A percentile compares a stretch with the other conserved stretches of the same genome.
Evolutionary conservation across 1,140 invertebrate species (phyloP).

Genomic region (Zaprionus taronus): DNA sequence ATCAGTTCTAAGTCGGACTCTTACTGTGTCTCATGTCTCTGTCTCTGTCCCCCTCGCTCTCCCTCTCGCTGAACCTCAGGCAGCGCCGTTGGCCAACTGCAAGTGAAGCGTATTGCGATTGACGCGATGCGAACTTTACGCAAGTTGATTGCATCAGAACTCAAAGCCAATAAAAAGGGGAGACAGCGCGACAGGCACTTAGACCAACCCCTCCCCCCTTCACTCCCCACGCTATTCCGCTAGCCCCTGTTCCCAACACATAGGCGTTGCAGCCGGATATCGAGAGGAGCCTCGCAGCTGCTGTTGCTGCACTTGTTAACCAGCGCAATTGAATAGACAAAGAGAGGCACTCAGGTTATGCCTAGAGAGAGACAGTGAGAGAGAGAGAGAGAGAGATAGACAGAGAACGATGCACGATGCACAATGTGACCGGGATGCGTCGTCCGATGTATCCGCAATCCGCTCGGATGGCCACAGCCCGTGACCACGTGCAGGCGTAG

Average conservation of each 20-base stretch:
- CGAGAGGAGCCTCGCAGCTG: slow-evolving; percentile 15
- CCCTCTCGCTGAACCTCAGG: background rate
- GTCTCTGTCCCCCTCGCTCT: background rate
- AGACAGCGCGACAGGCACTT: slow-evolving; percentile 40
- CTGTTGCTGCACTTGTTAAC: slow-evolving; percentile 31
- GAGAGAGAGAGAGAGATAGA: background rate
- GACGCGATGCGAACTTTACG: slow-evolving; percentile 25
- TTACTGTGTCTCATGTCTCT: background rate
- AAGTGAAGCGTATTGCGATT: slow-evolving; percentile 22
- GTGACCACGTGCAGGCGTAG: background rate
- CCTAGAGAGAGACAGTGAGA: background rate
- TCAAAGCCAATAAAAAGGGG: slow-evolving; percentile 47
- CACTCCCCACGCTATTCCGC: background rate
- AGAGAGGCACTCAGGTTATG: slow-evolving; percentile 19
- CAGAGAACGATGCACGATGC: background rate
- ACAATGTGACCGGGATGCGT: slow-evolving; percentile 2
- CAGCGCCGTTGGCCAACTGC: background rate
- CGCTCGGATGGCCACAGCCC: background rate
- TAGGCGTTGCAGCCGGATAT: slow-evolving; percentile 26
- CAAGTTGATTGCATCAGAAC: slow-evolving; percentile 43
- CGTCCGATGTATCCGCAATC: slow-evolving; percentile 12
- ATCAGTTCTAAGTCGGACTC: background rate
- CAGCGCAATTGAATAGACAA: slow-evolving; percentile 49
- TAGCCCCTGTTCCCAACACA: background rate
- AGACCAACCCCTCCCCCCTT: background rate